phyloP scores from a whole-genome alignment of 2,113 vertebrate genomes.

The Oxygymnocypris stewartii region DNA sequence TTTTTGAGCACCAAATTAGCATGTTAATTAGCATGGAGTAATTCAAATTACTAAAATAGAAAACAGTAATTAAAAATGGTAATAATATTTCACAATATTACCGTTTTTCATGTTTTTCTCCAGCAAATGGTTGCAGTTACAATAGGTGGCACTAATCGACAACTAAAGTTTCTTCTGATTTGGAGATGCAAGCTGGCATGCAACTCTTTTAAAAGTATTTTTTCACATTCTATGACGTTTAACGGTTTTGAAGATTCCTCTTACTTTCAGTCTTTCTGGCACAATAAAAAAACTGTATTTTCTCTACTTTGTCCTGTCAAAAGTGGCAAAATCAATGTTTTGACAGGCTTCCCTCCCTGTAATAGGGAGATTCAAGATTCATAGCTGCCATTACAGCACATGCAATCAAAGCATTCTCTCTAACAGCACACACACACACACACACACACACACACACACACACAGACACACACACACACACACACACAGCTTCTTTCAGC shows the following conservation, averaged over 20 bases:
- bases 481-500: not conserved
- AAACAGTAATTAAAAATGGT: not conserved
- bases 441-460: not conserved
- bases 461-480: not conserved
- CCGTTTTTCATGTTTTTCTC: not conserved
- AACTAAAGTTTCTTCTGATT: not conserved
- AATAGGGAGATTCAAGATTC: constrained; percentile 29
- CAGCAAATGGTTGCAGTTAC: not conserved
- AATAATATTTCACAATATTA: not conserved
- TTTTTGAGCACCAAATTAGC: not conserved
- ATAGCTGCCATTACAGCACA: constrained; percentile 25
- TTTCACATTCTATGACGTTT: not conserved
- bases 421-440: not conserved
- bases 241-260: not conserved
- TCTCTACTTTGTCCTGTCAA: not conserved
- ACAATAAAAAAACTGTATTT: not conserved
- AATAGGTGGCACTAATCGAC: not conserved
- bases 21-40: not conserved
- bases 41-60: not conserved
- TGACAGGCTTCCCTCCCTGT: not conserved
- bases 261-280: not conserved
- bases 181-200: not conserved
- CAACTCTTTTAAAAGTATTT: not conserved
- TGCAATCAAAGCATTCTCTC: not conserved
- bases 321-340: constrained; percentile 26